A percentile compares a stretch with the other conserved stretches of the same genome.
phyloP scores from a whole-genome alignment of 2,113 vertebrate genomes.

The Cephalopterus ornatus region DNA sequence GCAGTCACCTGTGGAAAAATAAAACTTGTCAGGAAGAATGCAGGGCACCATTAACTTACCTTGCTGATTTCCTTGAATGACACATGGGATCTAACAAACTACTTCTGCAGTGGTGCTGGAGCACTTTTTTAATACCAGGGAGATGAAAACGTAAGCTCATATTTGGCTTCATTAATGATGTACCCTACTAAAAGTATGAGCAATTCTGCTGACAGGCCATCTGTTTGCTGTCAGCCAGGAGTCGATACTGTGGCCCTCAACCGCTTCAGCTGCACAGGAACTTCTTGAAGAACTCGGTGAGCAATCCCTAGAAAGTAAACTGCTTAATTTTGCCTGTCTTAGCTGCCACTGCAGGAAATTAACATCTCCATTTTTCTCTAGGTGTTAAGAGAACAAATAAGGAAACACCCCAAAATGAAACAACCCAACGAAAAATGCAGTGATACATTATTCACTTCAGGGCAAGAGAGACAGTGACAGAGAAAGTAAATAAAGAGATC shows the following conservation, averaged over 20 bases:
- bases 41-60: background rate
- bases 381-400: background rate
- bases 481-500: background rate
- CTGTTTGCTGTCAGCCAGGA: conserved; percentile 61
- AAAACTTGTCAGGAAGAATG: background rate
- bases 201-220: conserved; percentile 56
- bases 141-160: background rate
- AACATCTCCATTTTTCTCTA: conserved; percentile 4
- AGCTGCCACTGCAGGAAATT: conserved; percentile 7
- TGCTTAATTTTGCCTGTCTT: conserved; percentile 41
- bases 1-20: background rate
- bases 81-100: conserved; percentile 6
- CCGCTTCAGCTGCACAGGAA: conserved; percentile 17
- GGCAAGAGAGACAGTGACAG: background rate
- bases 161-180: conserved; percentile 56
- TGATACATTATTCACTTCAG: background rate
- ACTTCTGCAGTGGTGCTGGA: background rate
- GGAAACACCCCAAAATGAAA: background rate
- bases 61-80: background rate
- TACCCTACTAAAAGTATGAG: conserved; percentile 34
- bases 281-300: conserved; percentile 21
- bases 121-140: background rate
- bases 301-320: conserved; percentile 21
- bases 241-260: conserved; percentile 17
- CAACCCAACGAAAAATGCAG: background rate